Evolutionary conservation across 1,140 invertebrate species (phyloP).

Genomic region (Sitophilus oryzae): DNA sequence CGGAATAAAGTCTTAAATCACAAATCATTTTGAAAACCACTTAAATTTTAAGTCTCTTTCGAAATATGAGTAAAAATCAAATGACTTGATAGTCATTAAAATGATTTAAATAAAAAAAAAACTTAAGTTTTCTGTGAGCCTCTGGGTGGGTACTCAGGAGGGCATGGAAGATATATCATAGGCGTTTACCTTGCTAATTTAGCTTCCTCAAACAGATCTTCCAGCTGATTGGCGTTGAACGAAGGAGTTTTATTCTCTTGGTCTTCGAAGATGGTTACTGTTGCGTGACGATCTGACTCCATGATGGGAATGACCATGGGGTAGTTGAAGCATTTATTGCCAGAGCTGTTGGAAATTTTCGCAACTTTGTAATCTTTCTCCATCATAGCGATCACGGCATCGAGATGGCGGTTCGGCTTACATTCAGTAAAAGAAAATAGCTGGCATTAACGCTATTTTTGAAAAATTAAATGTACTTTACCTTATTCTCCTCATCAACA

Average conservation of each 20-base stretch:
- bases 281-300: slow-evolving; percentile 55
- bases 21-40: too few relatives aligned
- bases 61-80: too few relatives aligned
- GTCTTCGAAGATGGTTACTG: slow-evolving; percentile 40
- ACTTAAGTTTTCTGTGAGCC: too few relatives aligned
- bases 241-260: slow-evolving; percentile 58
- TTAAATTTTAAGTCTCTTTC: too few relatives aligned
- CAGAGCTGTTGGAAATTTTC: slow-evolving; percentile 58
- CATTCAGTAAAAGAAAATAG: not conserved
- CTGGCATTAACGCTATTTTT: not conserved
- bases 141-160: too few relatives aligned
- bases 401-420: slow-evolving; percentile 44
- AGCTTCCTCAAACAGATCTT: slow-evolving; percentile 58
- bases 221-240: slow-evolving; percentile 53
- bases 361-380: slow-evolving; percentile 58
- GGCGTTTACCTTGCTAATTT: slow-evolving; percentile 47
- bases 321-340: slow-evolving; percentile 71
- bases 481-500: not conserved
- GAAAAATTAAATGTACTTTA: not conserved
- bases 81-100: too few relatives aligned
- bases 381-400: slow-evolving; percentile 57
- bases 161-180: too few relatives aligned
- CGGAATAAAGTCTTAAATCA: too few relatives aligned
- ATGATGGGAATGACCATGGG: slow-evolving; percentile 63
- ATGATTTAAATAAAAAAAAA: too few relatives aligned